A percentile compares a stretch with the other conserved stretches of the same genome.
phyloP scores from a whole-genome alignment of 2,888 invertebrate genomes.

The Uropetala carovei region DNA sequence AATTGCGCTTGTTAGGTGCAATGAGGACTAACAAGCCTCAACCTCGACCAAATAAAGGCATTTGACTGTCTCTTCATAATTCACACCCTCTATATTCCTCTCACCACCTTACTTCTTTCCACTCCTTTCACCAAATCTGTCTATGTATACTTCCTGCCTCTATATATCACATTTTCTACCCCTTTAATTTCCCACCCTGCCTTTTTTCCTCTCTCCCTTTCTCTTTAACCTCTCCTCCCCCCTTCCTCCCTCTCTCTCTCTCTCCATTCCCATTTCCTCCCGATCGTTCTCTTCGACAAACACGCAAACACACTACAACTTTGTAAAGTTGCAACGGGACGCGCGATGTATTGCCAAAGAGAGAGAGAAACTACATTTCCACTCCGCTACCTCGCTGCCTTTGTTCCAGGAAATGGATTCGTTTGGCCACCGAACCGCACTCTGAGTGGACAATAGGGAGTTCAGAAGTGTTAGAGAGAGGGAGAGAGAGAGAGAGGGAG shows the following conservation, averaged over 20 bases:
- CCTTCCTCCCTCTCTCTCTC: neutral
- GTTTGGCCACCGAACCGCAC: slow-evolving; percentile 14
- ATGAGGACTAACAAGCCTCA: no score
- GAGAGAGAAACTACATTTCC: neutral
- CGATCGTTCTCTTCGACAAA: neutral
- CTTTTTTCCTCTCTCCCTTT: neutral
- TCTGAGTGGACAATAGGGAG: neutral
- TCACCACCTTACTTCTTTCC: no score
- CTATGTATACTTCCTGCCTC: no score
- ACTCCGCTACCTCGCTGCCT: no score
- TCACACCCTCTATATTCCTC: no score
- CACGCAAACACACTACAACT: neutral
- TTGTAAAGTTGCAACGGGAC: neutral
- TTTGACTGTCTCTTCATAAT: no score
- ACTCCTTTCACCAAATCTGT: no score
- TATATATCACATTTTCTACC: no score
- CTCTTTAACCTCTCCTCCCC: neutral
- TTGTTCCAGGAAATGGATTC: slow-evolving; percentile 1
- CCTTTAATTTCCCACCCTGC: no score
- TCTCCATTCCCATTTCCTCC: neutral
- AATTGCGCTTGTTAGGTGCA: no score
- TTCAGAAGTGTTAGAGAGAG: neutral
- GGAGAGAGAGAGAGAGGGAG: neutral
- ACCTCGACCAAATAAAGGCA: no score
- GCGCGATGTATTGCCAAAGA: neutral